Conservation (phyloP, 2,113 vertebrate genomes). For the Poeciliopsis turrubarensis region DNA sequence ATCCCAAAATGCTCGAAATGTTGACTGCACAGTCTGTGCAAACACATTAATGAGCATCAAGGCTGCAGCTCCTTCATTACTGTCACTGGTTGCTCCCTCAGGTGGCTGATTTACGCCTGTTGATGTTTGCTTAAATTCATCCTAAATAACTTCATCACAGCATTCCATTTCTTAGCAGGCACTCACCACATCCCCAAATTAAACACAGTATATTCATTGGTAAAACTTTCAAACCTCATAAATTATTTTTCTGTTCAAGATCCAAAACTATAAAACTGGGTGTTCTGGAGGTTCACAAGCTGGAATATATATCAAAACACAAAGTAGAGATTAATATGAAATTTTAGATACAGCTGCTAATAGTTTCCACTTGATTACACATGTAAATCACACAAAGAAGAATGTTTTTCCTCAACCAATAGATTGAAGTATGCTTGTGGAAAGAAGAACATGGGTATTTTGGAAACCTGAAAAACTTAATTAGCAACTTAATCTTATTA, state of each 20-base stretch:
- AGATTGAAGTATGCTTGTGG: no score
- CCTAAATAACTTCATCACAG: conserved; percentile 29
- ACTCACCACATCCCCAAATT: background rate
- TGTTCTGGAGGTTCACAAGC: background rate
- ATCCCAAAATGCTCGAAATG: background rate
- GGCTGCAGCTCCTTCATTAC: conserved; percentile 24
- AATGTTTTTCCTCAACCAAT: no score
- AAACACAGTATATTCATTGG: background rate
- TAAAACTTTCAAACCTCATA: background rate
- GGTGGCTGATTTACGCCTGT: conserved; percentile 24
- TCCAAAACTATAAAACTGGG: background rate
- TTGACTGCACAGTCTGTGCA: conserved; percentile 31
- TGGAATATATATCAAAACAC: background rate
- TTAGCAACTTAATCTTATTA: no score
- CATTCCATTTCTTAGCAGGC: background rate
- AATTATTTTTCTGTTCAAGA: background rate
- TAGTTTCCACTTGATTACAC: background rate
- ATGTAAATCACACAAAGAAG: no score
- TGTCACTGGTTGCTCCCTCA: background rate
- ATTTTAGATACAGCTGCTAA: background rate
- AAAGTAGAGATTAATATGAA: background rate
- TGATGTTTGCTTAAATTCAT: conserved; percentile 12
- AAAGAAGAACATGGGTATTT: no score
- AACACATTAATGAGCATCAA: conserved; percentile 30
- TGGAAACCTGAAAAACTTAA: no score